Conservation (phyloP, 2,113 vertebrate species). For the Microcebus tavaratra region DNA sequence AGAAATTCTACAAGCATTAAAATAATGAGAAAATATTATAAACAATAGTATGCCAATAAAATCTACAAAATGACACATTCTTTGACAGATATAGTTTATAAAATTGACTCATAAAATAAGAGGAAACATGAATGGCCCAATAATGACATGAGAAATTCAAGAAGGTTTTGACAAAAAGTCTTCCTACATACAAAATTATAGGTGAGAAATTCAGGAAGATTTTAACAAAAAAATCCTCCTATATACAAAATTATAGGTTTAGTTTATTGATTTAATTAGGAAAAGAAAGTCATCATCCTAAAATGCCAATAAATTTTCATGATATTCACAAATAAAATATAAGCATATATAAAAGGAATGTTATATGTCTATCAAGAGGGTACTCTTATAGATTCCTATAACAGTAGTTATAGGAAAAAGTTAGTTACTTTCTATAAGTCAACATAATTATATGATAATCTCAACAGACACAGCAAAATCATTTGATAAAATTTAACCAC, state of each 20-base stretch:
- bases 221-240: not conserved
- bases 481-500: not conserved
- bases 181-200: not conserved
- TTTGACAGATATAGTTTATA: not conserved
- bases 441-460: not conserved
- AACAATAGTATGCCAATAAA: not conserved
- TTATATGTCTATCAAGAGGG: not conserved
- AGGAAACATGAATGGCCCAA: not conserved
- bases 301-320: not conserved
- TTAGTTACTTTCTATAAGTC: not conserved
- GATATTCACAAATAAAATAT: not conserved
- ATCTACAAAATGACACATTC: not conserved
- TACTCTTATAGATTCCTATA: not conserved
- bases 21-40: not conserved
- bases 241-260: not conserved
- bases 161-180: not conserved
- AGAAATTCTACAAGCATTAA: not conserved
- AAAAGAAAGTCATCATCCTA: not conserved
- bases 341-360: not conserved
- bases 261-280: not conserved
- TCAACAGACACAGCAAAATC: not conserved
- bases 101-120: not conserved
- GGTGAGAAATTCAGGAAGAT: too few species aligned
- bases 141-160: not conserved
- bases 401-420: not conserved